Base-by-base conservation (phyloP, 2,797 vertebrate genomes). In the Thaleichthys pacificus region DNA sequence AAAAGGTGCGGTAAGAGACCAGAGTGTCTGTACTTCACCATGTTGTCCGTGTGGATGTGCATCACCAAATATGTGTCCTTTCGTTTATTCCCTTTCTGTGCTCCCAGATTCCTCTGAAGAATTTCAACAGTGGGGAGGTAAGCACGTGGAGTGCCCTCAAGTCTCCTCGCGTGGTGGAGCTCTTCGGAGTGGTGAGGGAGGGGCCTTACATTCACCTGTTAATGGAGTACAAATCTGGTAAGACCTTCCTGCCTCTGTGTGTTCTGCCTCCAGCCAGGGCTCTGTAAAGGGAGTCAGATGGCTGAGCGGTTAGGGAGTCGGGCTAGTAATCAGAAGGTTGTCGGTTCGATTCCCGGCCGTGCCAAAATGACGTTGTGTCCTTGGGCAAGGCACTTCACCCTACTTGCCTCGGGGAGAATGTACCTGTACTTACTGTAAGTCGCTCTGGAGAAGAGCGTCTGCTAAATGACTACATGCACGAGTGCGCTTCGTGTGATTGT, bases 131-230 rank as follows among this genome's bases (percentile, higher is more conserved):
- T 1, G 95, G 97, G 91, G 97, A 99, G 91, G 91, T 98, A 85
- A 94, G 95, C 72, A 92, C 95, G 54, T 98, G 96, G 85, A 96
- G 95, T 76, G 89, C 92, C 61, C 77, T 97, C 81, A 92, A 84
- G 26, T 96, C 94, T 63, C 95, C 94, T 80, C 93, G 87, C 35
- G 93, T 99, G 22, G 93, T 98, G 78, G 94, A 97, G 69, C 87
- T 99, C 75, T 99, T 97, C 0, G 98, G 97, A 2, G 96, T 96
- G 5, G 93, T 99, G 87, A 93, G 95, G 82, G 96, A 99, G 80
- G 97, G 97, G 2, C 92, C 89, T 0, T 94, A 93, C 83, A 87
- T 99, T 8, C 88, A 95, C 70, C 94, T 99, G 76, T 93, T 99
- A 81, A 98, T 98, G 96, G 95, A 97, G 72, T 92, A 94, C 38